Conservation (phyloP, 1,140 invertebrate species). For the Augochlora pura region DNA sequence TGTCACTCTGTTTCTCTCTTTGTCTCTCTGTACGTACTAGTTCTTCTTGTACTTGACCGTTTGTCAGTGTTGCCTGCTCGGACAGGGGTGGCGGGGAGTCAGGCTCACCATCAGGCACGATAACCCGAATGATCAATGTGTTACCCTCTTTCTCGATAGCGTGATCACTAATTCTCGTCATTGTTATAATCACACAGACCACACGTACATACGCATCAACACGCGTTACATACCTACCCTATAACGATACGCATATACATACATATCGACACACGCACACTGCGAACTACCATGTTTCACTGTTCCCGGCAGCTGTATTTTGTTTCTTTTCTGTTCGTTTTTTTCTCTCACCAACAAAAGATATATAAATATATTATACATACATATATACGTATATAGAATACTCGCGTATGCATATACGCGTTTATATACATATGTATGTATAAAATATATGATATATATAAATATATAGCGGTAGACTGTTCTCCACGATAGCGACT, state of each 20-base stretch:
- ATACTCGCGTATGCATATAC: constrained; percentile 22
- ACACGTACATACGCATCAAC: too few relatives aligned
- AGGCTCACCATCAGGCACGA: constrained; percentile 81
- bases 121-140: constrained; percentile 77
- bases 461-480: constrained; percentile 60
- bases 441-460: constrained; percentile 10
- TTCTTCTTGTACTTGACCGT: constrained; percentile 65
- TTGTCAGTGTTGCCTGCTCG: constrained; percentile 79
- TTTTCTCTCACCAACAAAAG: neutral
- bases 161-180: constrained; percentile 63
- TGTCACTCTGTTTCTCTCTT: neutral
- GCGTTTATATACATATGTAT: constrained; percentile 35
- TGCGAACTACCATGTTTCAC: constrained; percentile 44
- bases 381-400: neutral
- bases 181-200: constrained; percentile 51
- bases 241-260: constrained; percentile 40
- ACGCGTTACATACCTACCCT: neutral
- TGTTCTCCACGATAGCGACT: constrained; percentile 56
- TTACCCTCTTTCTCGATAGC: constrained; percentile 66
- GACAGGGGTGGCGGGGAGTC: constrained; percentile 79
- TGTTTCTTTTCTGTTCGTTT: too few relatives aligned
- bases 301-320: too few relatives aligned
- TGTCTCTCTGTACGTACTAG: constrained; percentile 39
- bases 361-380: constrained; percentile 8
- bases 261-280: neutral